Conservation (phyloP, 2,797 vertebrate species). For the Uromys caudimaculatus region DNA sequence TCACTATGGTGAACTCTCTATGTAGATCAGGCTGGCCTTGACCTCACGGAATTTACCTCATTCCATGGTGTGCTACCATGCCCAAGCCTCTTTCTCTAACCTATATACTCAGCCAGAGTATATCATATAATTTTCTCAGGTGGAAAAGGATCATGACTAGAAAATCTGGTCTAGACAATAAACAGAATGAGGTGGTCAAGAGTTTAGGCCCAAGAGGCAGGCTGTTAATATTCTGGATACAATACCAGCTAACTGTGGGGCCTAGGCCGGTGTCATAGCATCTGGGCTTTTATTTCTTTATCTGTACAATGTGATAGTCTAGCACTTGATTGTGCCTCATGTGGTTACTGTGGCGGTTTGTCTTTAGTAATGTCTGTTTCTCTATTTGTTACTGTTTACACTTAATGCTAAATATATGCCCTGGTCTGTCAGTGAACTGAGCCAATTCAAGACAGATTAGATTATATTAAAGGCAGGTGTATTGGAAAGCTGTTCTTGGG, state of each 20-base stretch:
- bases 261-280: slow-evolving; percentile 4
- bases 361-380: not conserved
- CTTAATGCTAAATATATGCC: not conserved
- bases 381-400: slow-evolving; percentile 24
- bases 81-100: not conserved
- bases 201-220: not conserved
- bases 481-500: not conserved
- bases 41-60: not conserved
- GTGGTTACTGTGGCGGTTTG: not conserved
- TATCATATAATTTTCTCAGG: not conserved
- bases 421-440: not conserved
- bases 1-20: not conserved
- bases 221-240: not conserved
- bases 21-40: not conserved
- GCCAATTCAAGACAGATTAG: not conserved
- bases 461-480: not conserved
- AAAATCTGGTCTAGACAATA: not conserved
- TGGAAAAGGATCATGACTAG: too few species aligned
- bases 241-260: not conserved
- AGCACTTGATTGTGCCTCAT: not conserved
- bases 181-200: not conserved
- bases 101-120: not conserved
- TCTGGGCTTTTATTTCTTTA: slow-evolving; percentile 52
- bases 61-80: not conserved
- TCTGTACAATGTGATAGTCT: slow-evolving; percentile 14